phyloP scores from a whole-genome alignment of 2,888 invertebrate species.

The Drosophila dives region DNA sequence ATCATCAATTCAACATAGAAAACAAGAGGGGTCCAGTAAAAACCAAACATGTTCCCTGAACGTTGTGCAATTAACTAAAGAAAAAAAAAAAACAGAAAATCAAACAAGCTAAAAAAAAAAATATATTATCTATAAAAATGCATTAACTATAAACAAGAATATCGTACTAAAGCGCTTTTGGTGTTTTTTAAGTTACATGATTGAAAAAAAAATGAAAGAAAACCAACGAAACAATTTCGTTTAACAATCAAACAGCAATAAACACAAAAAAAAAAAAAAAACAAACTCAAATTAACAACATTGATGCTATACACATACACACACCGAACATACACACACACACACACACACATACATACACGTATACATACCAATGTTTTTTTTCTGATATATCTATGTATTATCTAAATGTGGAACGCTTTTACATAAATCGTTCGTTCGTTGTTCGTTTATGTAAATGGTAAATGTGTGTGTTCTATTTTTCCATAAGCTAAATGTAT shows the following conservation, averaged over 20 bases:
- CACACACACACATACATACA: constrained; percentile 36
- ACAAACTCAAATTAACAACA: constrained; percentile 59
- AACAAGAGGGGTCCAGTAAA: constrained; percentile 83
- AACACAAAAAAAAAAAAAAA: constrained; percentile 38
- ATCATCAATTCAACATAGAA: constrained; percentile 65
- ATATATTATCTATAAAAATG: constrained; percentile 62
- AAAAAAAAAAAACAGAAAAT: constrained; percentile 26
- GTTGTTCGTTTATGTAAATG: constrained; percentile 81
- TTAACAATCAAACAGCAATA: constrained; percentile 39
- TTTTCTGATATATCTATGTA: constrained; percentile 77
- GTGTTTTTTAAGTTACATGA: constrained; percentile 70
- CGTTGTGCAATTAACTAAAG: constrained; percentile 77
- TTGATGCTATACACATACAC: constrained; percentile 50
- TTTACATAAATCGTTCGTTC: constrained; percentile 82
- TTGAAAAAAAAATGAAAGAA: constrained; percentile 30
- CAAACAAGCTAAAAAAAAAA: constrained; percentile 18
- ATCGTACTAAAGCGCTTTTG: constrained; percentile 80
- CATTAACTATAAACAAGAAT: constrained; percentile 65
- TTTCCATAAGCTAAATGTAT: constrained; percentile 70
- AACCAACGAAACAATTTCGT: constrained; percentile 48
- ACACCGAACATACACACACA: constrained; percentile 25
- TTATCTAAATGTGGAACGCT: constrained; percentile 83
- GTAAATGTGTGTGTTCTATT: constrained; percentile 77
- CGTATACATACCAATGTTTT: constrained; percentile 58
- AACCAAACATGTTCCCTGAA: constrained; percentile 64